Percentiles rank a stretch among this genome's conserved stretches.
Evolutionary conservation across 1,140 invertebrate genomes (phyloP).

Genomic region (Caerostris extrusa): DNA sequence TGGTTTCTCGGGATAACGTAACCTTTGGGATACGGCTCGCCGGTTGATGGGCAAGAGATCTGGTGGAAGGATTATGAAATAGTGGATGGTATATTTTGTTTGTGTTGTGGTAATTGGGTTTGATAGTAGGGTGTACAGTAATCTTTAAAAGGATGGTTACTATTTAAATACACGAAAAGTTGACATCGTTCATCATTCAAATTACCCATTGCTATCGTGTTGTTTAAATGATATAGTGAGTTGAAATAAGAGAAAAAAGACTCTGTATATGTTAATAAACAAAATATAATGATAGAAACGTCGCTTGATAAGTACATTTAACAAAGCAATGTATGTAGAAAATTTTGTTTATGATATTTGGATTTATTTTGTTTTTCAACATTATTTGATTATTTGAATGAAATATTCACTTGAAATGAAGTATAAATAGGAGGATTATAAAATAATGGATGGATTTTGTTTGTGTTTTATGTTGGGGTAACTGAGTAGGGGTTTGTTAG

Average conservation of each 20-base stretch:
- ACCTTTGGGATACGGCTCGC: conserved; percentile 2
- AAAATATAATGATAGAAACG: no score
- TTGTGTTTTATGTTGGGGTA: not conserved
- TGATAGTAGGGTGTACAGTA: not conserved
- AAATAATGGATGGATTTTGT: not conserved
- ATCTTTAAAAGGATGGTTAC: not conserved
- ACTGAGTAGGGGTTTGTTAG: not conserved
- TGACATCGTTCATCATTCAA: no score
- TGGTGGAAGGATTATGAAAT: not conserved
- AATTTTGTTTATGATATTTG: no score
- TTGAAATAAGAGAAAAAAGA: not conserved
- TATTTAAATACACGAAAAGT: not conserved
- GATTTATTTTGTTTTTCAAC: no score
- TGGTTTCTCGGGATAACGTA: not conserved
- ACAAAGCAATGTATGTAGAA: no score
- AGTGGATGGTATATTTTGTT: not conserved
- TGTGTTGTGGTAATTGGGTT: not conserved
- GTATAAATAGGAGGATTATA: not conserved
- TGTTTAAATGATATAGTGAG: not conserved
- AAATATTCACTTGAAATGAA: no score
- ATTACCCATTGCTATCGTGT: not conserved
- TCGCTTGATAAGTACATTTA: no score
- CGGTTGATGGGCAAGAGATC: not conserved
- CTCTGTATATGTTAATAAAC: not conserved
- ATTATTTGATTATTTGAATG: no score